These are phyloP conservation scores for Cataglyphis cursor DNA, from an alignment of 2,888 invertebrate species.

Conservation along the genomic window DNA sequence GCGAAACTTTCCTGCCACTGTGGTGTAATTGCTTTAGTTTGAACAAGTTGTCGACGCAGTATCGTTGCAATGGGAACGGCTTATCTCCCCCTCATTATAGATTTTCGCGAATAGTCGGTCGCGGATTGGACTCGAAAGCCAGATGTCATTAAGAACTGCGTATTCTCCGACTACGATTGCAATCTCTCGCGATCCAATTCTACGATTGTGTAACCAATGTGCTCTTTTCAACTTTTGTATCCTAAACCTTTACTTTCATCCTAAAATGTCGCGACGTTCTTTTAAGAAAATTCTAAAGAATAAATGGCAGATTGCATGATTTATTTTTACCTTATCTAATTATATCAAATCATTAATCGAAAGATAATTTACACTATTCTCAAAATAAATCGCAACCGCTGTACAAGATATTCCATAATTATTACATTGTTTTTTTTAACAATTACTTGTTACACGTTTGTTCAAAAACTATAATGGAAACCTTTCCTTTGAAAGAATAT, in stretches of 20 bases:
- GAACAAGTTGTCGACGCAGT: constrained; percentile 39
- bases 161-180: constrained; percentile 32
- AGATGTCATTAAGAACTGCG: constrained; percentile 12
- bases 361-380: not conserved
- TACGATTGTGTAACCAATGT: not conserved
- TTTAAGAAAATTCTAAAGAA: not conserved
- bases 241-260: not conserved
- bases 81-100: constrained; percentile 42
- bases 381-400: not conserved
- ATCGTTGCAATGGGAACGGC: constrained; percentile 30
- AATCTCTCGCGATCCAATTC: constrained; percentile 34
- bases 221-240: constrained; percentile 1
- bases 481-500: not conserved
- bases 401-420: not conserved
- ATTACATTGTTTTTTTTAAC: not conserved
- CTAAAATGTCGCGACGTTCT: not conserved
- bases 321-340: not conserved
- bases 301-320: not conserved
- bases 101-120: constrained; percentile 20
- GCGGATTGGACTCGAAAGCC: not conserved
- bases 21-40: constrained; percentile 49
- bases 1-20: constrained; percentile 29
- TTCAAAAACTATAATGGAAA: not conserved
- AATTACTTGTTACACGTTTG: not conserved
- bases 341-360: not conserved